phyloP scores from a whole-genome alignment of 2,888 invertebrate species.

The Alsophila aescularia region DNA sequence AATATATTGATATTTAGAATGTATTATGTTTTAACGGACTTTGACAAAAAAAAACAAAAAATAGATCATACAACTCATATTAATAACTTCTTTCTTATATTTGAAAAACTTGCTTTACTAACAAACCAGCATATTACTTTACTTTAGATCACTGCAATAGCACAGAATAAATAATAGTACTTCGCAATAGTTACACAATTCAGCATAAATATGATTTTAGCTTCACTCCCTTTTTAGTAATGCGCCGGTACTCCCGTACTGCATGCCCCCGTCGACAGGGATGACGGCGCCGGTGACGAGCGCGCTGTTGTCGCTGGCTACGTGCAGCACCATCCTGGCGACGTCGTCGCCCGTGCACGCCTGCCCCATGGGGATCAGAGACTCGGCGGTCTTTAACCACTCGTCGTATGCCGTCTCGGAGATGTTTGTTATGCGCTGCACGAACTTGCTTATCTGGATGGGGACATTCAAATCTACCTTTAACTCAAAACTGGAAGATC shows the following conservation, averaged over 20 bases:
- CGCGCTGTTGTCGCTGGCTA: slow-evolving; percentile 92
- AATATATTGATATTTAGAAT: no score
- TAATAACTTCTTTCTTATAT: no score
- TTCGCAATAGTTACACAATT: no score
- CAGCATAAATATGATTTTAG: no score
- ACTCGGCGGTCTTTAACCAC: slow-evolving; percentile 32
- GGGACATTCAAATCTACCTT: background rate
- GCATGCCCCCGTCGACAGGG: slow-evolving; percentile 46
- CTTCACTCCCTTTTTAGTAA: background rate
- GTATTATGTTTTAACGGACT: no score
- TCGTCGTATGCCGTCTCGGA: slow-evolving; percentile 39
- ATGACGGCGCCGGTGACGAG: slow-evolving; percentile 89
- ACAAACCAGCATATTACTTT: no score
- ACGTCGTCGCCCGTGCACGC: slow-evolving; percentile 85
- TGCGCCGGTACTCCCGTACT: slow-evolving; percentile 14
- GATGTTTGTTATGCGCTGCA: slow-evolving; percentile 39
- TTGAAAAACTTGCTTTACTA: no score
- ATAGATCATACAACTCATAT: no score
- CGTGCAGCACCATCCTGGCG: slow-evolving; percentile 91
- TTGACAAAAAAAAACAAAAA: no score
- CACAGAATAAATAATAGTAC: no score
- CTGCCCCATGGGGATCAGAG: slow-evolving; percentile 41
- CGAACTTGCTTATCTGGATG: slow-evolving; percentile 36
- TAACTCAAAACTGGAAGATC: no score
- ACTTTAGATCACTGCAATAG: no score